Percentiles rank a stretch among this genome's conserved stretches.
Evolutionary conservation across 2,888 invertebrate genomes (phyloP).

Genomic region (Terebella lapidaria): DNA sequence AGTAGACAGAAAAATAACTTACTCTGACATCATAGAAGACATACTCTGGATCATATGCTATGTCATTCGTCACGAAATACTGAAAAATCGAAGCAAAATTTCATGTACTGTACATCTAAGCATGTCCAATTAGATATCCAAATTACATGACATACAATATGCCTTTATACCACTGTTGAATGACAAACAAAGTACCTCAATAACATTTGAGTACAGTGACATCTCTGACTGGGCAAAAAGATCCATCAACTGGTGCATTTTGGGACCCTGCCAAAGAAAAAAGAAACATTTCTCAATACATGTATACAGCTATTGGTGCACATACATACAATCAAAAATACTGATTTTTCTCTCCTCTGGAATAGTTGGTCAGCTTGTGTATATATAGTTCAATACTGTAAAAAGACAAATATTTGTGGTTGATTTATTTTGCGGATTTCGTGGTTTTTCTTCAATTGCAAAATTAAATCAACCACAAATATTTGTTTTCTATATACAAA

Average conservation of each 20-base stretch:
- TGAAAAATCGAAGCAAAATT: conserved; percentile 27
- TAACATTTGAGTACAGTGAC: conserved; percentile 82
- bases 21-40: conserved; percentile 91
- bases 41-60: conserved; percentile 92
- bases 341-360: too few species aligned
- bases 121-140: too few species aligned
- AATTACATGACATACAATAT: background rate
- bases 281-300: background rate
- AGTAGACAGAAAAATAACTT: conserved; percentile 27
- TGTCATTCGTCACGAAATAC: conserved; percentile 80
- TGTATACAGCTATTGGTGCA: background rate
- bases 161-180: background rate
- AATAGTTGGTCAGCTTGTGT: too few species aligned
- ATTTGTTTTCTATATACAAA: too few species aligned
- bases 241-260: conserved; percentile 91
- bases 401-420: too few species aligned
- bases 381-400: too few species aligned
- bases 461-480: too few species aligned
- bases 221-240: conserved; percentile 95
- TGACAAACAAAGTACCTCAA: conserved; percentile 1
- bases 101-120: background rate
- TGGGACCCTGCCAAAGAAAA: conserved; percentile 19
- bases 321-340: too few species aligned
- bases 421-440: too few species aligned
- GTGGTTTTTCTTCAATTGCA: too few species aligned